Conservation (phyloP, 2,113 vertebrate genomes). For the Cyprinodon brontotheroides region DNA sequence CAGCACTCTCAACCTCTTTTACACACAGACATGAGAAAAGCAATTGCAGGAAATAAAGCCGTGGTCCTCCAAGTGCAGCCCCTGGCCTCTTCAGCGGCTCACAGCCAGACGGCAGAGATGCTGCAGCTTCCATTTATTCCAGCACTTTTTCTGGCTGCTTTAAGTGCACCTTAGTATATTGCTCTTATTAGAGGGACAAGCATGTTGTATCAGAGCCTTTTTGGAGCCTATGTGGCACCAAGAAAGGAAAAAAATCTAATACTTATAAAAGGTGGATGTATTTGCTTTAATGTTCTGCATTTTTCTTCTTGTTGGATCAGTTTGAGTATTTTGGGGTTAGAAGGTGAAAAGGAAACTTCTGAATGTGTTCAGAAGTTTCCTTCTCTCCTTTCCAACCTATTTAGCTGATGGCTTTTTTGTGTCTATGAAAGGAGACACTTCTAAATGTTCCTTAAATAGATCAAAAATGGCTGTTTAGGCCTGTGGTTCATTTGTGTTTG, state of each 20-base stretch:
- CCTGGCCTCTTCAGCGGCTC: conserved; percentile 43
- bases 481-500: too few relatives aligned
- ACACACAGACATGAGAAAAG: conserved; percentile 31
- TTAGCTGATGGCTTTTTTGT: too few relatives aligned
- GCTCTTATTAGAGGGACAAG: background rate
- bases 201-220: background rate
- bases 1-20: conserved; percentile 51
- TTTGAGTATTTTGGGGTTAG: too few relatives aligned
- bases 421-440: too few relatives aligned
- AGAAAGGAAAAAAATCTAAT: background rate
- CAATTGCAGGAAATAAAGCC: conserved; percentile 59
- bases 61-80: conserved; percentile 42
- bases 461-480: too few relatives aligned
- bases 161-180: conserved; percentile 40
- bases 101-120: conserved; percentile 31
- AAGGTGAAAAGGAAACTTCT: too few relatives aligned
- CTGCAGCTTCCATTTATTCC: conserved; percentile 25
- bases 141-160: conserved; percentile 12
- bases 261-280: too few relatives aligned
- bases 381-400: too few relatives aligned
- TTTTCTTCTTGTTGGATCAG: too few relatives aligned
- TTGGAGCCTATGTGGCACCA: background rate
- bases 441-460: too few relatives aligned
- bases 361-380: too few relatives aligned
- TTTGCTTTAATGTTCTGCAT: too few relatives aligned